These are phyloP conservation scores for Dasysyrphus tricinctus DNA, from an alignment of 2,888 invertebrate genomes.

Conservation along the genomic window DNA sequence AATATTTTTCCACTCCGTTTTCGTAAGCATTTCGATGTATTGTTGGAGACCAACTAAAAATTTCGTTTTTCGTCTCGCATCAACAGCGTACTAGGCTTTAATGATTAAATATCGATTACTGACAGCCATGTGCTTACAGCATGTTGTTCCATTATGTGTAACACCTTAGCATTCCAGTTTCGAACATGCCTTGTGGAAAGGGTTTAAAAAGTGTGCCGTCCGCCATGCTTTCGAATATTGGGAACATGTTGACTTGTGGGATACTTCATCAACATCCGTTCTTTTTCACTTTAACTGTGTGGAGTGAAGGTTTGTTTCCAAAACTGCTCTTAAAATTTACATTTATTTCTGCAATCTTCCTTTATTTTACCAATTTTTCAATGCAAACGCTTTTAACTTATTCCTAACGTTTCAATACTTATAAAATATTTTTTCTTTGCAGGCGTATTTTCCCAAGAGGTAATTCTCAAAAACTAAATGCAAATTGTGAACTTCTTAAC, in stretches of 20 bases:
- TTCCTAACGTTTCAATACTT: not conserved
- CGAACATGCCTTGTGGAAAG: not conserved
- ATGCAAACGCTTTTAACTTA: not conserved
- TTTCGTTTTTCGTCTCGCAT: too few relatives aligned
- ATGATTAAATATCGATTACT: too few relatives aligned
- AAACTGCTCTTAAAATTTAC: not conserved
- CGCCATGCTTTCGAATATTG: slow-evolving; percentile 39
- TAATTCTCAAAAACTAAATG: slow-evolving; percentile 35
- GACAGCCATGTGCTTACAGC: too few relatives aligned
- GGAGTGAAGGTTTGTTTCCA: slow-evolving; percentile 77
- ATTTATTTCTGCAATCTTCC: slow-evolving; percentile 44
- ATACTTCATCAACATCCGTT: slow-evolving; percentile 76
- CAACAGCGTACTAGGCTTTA: too few relatives aligned
- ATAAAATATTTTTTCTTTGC: slow-evolving; percentile 39
- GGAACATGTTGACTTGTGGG: slow-evolving; percentile 40
- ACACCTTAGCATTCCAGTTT: not conserved
- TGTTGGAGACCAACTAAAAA: too few relatives aligned
- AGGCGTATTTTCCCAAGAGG: slow-evolving; percentile 65
- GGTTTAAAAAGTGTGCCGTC: not conserved
- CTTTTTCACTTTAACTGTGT: slow-evolving; percentile 77
- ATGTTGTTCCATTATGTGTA: too few relatives aligned
- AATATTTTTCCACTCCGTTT: too few relatives aligned
- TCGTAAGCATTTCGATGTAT: too few relatives aligned
- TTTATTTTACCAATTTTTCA: not conserved
- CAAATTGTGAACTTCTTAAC: not conserved